Evolutionary conservation across 1,140 invertebrate genomes (phyloP).

Genomic region (Phthorimaea operculella): DNA sequence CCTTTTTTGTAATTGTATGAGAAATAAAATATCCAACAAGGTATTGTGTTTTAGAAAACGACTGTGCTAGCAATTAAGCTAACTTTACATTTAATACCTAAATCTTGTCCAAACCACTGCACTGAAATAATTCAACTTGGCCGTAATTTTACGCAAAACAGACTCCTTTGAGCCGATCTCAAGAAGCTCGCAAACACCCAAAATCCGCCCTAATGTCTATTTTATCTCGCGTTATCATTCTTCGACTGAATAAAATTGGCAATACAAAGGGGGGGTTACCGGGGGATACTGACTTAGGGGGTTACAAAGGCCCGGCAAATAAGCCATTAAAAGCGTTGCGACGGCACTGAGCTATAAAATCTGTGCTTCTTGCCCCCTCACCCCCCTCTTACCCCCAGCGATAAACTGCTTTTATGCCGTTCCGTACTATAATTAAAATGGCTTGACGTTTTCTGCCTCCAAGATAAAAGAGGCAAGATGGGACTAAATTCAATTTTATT

Average conservation of each 20-base stretch:
- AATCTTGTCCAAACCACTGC: too few species aligned
- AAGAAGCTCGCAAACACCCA: not conserved
- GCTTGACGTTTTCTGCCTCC: conserved; percentile 48
- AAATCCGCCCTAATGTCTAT: not conserved
- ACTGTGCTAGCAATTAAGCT: too few species aligned
- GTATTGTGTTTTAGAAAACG: too few species aligned
- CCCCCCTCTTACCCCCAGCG: conserved; percentile 14
- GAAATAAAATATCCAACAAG: too few species aligned
- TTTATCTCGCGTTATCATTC: conserved; percentile 33
- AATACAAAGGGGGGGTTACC: conserved; percentile 43
- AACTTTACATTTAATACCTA: too few species aligned
- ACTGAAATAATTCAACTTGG: too few species aligned
- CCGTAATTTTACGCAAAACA: not conserved
- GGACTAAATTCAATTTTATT: conserved; percentile 17
- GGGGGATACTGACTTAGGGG: conserved; percentile 23
- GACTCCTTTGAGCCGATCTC: not conserved
- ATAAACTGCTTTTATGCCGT: conserved; percentile 59
- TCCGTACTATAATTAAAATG: conserved; percentile 63
- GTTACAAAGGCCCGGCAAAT: conserved; percentile 56
- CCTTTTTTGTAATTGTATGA: too few species aligned
- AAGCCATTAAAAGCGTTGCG: conserved; percentile 63
- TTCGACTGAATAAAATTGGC: conserved; percentile 52
- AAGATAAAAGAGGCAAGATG: conserved; percentile 50
- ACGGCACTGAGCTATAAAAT: conserved; percentile 59
- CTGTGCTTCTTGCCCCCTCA: conserved; percentile 55